A percentile compares a stretch with the other conserved stretches of the same genome.
phyloP scores from a whole-genome alignment of 2,888 invertebrate genomes.

The Luperina nickerlii region DNA sequence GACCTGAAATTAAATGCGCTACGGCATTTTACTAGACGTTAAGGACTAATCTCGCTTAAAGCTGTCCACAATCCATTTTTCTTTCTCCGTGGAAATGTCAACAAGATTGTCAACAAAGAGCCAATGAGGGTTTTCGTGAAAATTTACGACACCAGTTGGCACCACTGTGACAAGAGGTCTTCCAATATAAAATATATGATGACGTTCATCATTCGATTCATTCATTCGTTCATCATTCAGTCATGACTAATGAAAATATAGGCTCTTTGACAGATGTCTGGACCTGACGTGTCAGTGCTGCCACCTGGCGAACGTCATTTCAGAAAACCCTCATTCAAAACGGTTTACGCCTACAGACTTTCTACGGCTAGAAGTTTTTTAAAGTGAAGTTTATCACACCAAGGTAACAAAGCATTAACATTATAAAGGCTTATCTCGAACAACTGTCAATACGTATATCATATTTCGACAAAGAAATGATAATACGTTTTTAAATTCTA shows the following conservation, averaged over 20 bases:
- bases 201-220: too few species aligned
- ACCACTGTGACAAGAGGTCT: too few species aligned
- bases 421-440: conserved; percentile 39
- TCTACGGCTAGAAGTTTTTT: conserved; percentile 23
- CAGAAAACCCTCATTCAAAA: too few species aligned
- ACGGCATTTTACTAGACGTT: background rate
- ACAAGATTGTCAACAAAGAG: conserved; percentile 34
- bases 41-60: conserved; percentile 7
- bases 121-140: too few species aligned
- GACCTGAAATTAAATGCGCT: background rate
- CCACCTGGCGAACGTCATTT: too few species aligned
- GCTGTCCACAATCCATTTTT: conserved; percentile 14
- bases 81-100: conserved; percentile 34
- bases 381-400: conserved; percentile 46
- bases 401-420: conserved; percentile 49
- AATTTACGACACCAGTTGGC: too few species aligned
- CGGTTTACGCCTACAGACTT: conserved; percentile 52
- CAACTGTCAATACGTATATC: conserved; percentile 51
- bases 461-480: conserved; percentile 46
- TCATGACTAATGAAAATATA: too few species aligned
- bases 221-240: too few species aligned
- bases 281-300: too few species aligned
- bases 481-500: conserved; percentile 63
- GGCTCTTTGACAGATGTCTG: too few species aligned
- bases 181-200: too few species aligned